Base-by-base conservation (phyloP, 64 coral and sea anemone species). In the Dendronephthya gigantea region DNA sequence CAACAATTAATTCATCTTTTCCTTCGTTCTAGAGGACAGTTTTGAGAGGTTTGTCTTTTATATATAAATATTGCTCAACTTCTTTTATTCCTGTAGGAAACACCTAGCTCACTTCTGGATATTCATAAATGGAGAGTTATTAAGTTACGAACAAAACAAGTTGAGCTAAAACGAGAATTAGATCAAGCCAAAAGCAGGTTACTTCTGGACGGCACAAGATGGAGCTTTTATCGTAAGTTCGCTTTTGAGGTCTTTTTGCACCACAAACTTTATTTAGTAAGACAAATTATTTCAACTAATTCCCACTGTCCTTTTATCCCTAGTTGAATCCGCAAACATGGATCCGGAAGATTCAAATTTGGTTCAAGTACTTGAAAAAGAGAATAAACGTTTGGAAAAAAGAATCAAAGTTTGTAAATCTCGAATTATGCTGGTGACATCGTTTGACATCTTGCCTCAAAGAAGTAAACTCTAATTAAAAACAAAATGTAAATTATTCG, bases 361-460 rank as follows among this genome's bases (percentile, higher is more conserved):
- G 13, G 83, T 92, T 13, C 81, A 98, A 79, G 92, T 92, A 41
- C 72, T 98, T 16, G 91, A 98, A 48, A 47, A 87, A 40, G 95
- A 98, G 32, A 98, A 98, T 31, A 83, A 38, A 81, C 91, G 83
- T 19, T 51, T 98, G 39, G 87, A 93, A 22, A 75, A 90, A 87
- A 40, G 92, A 56, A 98, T 98, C 19, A 79, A 86, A 66, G 85
- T 87, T 11, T 98, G 89, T 68, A 98, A 98, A 76, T 98, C 95
- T 15, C 90, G 89, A 22, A 83, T 98, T n/a, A 98, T 98, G 95
- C 91, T 98, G 92, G 87, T 98, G 9, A 98, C 95, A 30, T 98
- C 95, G 49, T 98, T 93, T 82, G 92, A 98, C 41, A 87, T 83
- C 9, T 79, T 79, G 37, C 72, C 72, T 36, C 72, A 79, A 15